Evolutionary conservation across 2,113 vertebrate genomes (phyloP).

Genomic region (Microcebus tavaratra): DNA sequence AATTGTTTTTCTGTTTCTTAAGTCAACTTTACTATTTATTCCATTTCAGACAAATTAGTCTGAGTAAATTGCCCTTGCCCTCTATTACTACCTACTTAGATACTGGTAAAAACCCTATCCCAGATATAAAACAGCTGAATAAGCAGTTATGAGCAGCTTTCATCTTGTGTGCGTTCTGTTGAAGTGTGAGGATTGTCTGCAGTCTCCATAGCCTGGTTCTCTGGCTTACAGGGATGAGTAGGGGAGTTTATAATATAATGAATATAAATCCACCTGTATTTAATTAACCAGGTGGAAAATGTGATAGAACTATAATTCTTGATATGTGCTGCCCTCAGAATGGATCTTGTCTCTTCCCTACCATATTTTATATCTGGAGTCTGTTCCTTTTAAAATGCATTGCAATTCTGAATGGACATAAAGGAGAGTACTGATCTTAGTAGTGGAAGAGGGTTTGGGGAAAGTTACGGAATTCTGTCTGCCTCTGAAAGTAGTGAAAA

Average conservation of each 20-base stretch:
- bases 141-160: neutral
- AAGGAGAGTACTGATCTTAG: neutral
- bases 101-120: neutral
- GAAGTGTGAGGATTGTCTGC: neutral
- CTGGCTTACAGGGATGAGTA: neutral
- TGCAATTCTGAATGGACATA: neutral
- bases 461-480: neutral
- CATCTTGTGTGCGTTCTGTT: neutral
- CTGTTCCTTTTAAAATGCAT: neutral
- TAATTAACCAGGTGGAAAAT: neutral
- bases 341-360: neutral
- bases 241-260: neutral
- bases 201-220: neutral
- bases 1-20: constrained; percentile 9
- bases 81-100: neutral
- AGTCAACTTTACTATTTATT: neutral
- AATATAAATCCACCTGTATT: neutral
- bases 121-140: neutral
- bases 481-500: neutral
- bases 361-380: neutral
- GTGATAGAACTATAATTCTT: neutral
- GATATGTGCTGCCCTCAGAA: too few relatives aligned
- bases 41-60: neutral
- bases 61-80: neutral
- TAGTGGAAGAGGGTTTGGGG: neutral